These are phyloP conservation scores for Trididemnum clinides DNA, from an alignment of 23 tunicate species.

Conservation along the genomic window DNA sequence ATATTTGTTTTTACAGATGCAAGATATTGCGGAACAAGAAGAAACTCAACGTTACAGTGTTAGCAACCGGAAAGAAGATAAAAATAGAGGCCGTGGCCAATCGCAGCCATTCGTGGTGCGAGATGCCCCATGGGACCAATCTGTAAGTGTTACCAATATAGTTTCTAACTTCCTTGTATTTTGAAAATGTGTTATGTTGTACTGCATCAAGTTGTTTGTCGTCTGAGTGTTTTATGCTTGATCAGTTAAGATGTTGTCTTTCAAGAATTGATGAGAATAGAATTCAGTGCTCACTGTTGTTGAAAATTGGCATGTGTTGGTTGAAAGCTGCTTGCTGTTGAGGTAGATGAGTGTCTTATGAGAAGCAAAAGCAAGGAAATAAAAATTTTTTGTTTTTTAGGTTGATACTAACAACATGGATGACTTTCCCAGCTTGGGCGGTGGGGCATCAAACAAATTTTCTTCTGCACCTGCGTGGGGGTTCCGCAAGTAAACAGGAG, in stretches of 20 bases:
- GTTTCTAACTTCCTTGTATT: background rate
- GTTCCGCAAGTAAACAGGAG: too few species aligned
- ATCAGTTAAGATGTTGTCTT: too few species aligned
- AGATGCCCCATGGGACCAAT: conserved; percentile 94
- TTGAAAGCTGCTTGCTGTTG: background rate
- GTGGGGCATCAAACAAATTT: background rate
- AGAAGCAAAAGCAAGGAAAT: background rate
- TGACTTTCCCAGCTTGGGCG: conserved; percentile 87
- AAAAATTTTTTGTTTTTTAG: conserved; percentile 16
- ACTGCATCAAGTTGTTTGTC: too few species aligned
- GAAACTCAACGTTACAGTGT: conserved; percentile 67
- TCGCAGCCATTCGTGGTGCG: conserved; percentile 69
- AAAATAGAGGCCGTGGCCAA: background rate
- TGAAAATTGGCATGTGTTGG: too few species aligned
- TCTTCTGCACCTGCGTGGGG: conserved; percentile 70
- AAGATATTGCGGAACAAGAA: conserved; percentile 89
- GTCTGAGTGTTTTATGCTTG: too few species aligned
- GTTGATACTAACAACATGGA: conserved; percentile 97
- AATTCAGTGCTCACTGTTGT: too few species aligned
- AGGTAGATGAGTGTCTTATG: too few species aligned
- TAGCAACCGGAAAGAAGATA: background rate
- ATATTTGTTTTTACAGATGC: conserved; percentile 68
- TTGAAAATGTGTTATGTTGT: background rate
- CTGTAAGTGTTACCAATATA: conserved; percentile 53
- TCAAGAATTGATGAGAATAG: too few species aligned